Percentiles rank a stretch among this genome's conserved stretches.
Evolutionary conservation across 2,888 invertebrate species (phyloP).

Genomic region (Trichogramma dendrolimi): DNA sequence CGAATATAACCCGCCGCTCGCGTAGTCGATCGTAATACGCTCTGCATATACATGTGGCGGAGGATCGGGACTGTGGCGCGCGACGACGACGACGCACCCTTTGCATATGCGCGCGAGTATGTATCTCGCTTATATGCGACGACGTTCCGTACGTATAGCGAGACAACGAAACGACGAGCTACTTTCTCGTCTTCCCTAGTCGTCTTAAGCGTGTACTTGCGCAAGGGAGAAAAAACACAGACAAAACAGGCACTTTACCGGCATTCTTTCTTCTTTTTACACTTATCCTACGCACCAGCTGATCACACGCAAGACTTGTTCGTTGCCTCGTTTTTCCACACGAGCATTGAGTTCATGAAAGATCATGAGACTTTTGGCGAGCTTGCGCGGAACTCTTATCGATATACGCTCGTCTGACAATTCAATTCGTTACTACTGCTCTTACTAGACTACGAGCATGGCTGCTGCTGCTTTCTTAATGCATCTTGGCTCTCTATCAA

Average conservation of each 20-base stretch:
- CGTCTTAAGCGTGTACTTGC: slow-evolving; percentile 26
- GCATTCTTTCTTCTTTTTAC: slow-evolving; percentile 25
- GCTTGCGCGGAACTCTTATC: no score
- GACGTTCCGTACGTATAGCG: not conserved
- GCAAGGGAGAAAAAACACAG: slow-evolving; percentile 28
- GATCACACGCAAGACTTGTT: not conserved
- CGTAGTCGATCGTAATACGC: not conserved
- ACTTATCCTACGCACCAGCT: slow-evolving; percentile 19
- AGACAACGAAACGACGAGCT: slow-evolving; percentile 28
- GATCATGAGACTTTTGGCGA: no score
- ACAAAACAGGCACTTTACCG: slow-evolving; percentile 43
- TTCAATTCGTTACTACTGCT: no score
- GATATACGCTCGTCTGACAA: no score
- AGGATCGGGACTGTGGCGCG: not conserved
- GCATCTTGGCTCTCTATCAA: no score
- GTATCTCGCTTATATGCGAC: slow-evolving; percentile 19
- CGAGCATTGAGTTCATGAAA: no score
- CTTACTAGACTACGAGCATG: no score
- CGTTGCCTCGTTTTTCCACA: not conserved
- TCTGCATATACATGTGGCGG: not conserved
- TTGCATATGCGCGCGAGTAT: slow-evolving; percentile 2
- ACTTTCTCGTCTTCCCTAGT: no score
- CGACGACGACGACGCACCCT: not conserved
- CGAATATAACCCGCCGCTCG: slow-evolving; percentile 23
- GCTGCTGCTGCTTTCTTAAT: no score